These are phyloP conservation scores for Troides aeacus DNA, from an alignment of 2,888 invertebrate species.

Conservation along the genomic window DNA sequence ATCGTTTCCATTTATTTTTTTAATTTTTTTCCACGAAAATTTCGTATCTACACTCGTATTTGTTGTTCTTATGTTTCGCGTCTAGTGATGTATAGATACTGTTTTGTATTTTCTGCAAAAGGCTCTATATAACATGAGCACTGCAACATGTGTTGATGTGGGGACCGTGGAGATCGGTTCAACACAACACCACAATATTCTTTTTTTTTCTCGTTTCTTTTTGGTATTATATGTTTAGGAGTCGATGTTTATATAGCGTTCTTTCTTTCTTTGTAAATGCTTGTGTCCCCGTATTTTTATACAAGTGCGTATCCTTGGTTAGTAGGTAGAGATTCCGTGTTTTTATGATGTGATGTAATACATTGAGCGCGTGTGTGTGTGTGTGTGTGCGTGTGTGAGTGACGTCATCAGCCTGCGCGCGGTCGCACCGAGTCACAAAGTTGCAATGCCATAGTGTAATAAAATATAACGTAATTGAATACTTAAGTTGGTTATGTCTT, in stretches of 20 bases:
- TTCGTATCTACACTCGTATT: background rate
- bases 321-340: background rate
- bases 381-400: background rate
- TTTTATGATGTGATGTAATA: background rate
- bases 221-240: too few species aligned
- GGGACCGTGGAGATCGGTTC: too few species aligned
- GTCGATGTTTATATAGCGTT: too few species aligned
- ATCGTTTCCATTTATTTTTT: background rate
- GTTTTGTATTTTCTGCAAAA: too few species aligned
- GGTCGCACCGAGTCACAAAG: constrained; percentile 64
- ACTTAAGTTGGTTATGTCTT: constrained; percentile 62
- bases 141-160: background rate
- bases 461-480: constrained; percentile 59
- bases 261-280: background rate
- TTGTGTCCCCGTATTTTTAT: constrained; percentile 17
- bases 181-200: background rate
- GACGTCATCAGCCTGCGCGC: constrained; percentile 35
- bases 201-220: constrained; percentile 11
- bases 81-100: too few species aligned
- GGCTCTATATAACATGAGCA: too few species aligned
- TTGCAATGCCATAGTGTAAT: constrained; percentile 73
- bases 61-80: too few species aligned
- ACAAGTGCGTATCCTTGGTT: background rate
- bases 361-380: background rate
- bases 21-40: background rate